Percentiles rank a stretch among this genome's conserved stretches.
Conservation (phyloP, 2,113 vertebrate species). For the Sturnira hondurensis region DNA sequence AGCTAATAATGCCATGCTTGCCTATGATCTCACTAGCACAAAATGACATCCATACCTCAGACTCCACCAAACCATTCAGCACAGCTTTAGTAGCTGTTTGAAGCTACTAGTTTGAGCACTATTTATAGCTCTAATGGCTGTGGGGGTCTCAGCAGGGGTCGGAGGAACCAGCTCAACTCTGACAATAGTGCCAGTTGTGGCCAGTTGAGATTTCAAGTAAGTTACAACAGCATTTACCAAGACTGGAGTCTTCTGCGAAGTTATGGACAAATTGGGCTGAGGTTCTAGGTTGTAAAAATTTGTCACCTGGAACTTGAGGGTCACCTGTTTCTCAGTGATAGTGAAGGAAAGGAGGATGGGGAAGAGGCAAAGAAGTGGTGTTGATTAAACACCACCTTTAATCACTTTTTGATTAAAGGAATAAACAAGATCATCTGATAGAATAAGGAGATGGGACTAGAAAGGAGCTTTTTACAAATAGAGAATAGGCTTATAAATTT, state of each 20-base stretch:
- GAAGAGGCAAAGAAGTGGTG: not conserved
- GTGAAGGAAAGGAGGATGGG: not conserved
- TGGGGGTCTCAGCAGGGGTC: slow-evolving; percentile 86
- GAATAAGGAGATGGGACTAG: not conserved
- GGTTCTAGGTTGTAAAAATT: not conserved
- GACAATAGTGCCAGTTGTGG: slow-evolving; percentile 89
- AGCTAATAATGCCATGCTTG: slow-evolving; percentile 86
- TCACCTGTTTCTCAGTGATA: not conserved
- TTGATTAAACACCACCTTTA: not conserved
- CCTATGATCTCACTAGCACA: slow-evolving; percentile 91
- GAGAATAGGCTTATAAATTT: not conserved
- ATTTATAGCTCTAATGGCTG: slow-evolving; percentile 82
- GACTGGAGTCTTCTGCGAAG: not conserved
- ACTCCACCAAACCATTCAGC: slow-evolving; percentile 88
- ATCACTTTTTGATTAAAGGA: not conserved
- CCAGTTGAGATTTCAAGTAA: slow-evolving; percentile 84
- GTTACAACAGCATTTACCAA: slow-evolving; percentile 79
- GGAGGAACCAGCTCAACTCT: slow-evolving; percentile 89
- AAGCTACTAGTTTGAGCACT: slow-evolving; percentile 83
- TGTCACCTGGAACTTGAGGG: not conserved
- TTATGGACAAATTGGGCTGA: not conserved
- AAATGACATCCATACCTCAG: slow-evolving; percentile 81
- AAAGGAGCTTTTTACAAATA: not conserved
- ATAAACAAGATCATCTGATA: not conserved
- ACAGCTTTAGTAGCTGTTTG: slow-evolving; percentile 84